A percentile compares a stretch with the other conserved stretches of the same genome.
Evolutionary conservation across 2,888 invertebrate genomes (phyloP).

Genomic region (Sphaerophoria rueppellii): DNA sequence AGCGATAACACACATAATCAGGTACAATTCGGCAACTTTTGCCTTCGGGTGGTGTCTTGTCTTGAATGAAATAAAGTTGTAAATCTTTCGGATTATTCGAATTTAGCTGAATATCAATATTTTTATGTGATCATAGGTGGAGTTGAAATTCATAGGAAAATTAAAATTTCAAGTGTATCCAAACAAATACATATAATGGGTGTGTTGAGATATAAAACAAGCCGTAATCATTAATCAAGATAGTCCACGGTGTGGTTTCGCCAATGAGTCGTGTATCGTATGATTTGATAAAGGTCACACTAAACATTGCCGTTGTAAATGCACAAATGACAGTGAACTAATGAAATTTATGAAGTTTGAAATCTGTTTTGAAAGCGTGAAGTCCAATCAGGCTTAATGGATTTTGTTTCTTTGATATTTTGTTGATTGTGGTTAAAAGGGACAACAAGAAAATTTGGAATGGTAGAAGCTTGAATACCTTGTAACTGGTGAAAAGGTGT

Average conservation of each 20-base stretch:
- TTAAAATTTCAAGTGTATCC: conserved; percentile 7
- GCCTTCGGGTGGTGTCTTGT: background rate
- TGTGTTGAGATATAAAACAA: conserved; percentile 33
- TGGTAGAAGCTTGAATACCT: conserved; percentile 8
- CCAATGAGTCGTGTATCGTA: conserved; percentile 35
- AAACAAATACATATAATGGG: conserved; percentile 1
- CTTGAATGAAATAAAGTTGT: conserved; percentile 6
- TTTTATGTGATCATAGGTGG: conserved; percentile 34
- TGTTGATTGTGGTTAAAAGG: conserved; percentile 18
- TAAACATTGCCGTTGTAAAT: conserved; percentile 1
- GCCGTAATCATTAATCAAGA: conserved; percentile 53
- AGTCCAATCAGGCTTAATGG: conserved; percentile 47
- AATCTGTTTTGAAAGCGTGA: conserved; percentile 34
- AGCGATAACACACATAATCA: conserved; percentile 23
- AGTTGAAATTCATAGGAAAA: conserved; percentile 44
- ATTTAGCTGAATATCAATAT: conserved; percentile 37
- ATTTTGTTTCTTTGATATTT: conserved; percentile 7
- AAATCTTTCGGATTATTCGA: conserved; percentile 27
- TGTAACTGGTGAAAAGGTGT: background rate
- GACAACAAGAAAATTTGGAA: background rate
- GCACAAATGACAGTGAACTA: background rate
- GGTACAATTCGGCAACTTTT: conserved; percentile 9
- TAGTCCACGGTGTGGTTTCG: conserved; percentile 25
- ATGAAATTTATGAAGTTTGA: conserved; percentile 29
- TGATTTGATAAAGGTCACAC: conserved; percentile 33